Percentiles rank a stretch among this genome's conserved stretches.
phyloP scores from a whole-genome alignment of 2,113 vertebrate genomes.

The Laticauda colubrina region DNA sequence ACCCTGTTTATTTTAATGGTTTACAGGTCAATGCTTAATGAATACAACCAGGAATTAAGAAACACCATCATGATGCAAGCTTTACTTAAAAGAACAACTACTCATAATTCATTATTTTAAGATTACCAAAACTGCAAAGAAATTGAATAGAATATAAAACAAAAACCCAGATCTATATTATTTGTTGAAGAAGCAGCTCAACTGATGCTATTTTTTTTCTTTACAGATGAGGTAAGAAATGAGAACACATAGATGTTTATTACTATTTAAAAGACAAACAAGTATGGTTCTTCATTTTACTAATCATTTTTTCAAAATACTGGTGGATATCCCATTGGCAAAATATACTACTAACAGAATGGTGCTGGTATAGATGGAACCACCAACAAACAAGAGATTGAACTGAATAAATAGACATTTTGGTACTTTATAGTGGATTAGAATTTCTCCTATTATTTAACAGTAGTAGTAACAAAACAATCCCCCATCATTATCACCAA shows the following conservation, averaged over 20 bases:
- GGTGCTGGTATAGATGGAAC: not conserved
- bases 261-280: not conserved
- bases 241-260: not conserved
- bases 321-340: not conserved
- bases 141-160: not conserved
- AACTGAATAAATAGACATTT: not conserved
- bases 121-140: not conserved
- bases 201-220: not conserved
- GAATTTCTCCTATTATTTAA: not conserved
- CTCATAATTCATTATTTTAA: not conserved
- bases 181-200: slow-evolving; percentile 12
- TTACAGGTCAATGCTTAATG: not conserved
- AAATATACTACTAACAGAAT: not conserved
- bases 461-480: not conserved
- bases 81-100: not conserved
- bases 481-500: not conserved
- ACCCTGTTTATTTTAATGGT: slow-evolving; percentile 2
- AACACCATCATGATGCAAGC: not conserved
- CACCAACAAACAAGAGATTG: not conserved
- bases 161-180: not conserved
- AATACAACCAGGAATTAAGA: not conserved
- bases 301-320: not conserved
- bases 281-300: not conserved
- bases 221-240: not conserved
- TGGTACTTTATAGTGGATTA: not conserved